Conservation (phyloP, 2,888 invertebrate genomes). For the Drosophila pseudotalamancana region DNA sequence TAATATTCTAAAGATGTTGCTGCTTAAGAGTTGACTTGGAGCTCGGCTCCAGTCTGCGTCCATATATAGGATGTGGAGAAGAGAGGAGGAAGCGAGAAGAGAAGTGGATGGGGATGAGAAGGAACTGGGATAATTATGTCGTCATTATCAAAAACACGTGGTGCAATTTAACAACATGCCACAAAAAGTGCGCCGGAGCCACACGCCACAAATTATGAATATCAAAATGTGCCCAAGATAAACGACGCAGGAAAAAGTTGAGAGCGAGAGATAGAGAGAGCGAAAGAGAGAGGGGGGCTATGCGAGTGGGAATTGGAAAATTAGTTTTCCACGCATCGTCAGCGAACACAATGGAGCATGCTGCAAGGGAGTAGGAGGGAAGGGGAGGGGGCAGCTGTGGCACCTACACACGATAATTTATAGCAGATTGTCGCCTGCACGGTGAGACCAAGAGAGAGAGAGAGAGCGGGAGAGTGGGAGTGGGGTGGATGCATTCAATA, state of each 20-base stretch:
- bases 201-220: constrained; percentile 77
- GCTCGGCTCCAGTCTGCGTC: neutral
- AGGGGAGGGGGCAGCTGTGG: constrained; percentile 13
- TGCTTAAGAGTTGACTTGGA: neutral
- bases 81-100: no score
- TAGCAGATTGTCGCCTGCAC: constrained; percentile 77
- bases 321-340: constrained; percentile 84
- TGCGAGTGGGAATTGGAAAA: constrained; percentile 62
- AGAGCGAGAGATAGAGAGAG: constrained; percentile 3
- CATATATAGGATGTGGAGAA: neutral
- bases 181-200: constrained; percentile 51
- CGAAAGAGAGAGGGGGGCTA: no score
- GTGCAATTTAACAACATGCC: constrained; percentile 77
- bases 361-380: neutral
- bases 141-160: constrained; percentile 84
- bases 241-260: constrained; percentile 62
- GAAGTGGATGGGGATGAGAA: no score
- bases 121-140: constrained; percentile 65
- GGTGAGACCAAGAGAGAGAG: neutral
- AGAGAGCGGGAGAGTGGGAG: neutral
- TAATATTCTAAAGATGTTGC: no score
- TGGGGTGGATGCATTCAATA: constrained; percentile 26
- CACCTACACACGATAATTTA: constrained; percentile 82
- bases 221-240: constrained; percentile 67
- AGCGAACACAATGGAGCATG: constrained; percentile 82